Evolutionary conservation across 2,113 vertebrate genomes (phyloP), one percentile per base, ranked within the genome.

Genomic region (Pelodiscus sinensis): DNA sequence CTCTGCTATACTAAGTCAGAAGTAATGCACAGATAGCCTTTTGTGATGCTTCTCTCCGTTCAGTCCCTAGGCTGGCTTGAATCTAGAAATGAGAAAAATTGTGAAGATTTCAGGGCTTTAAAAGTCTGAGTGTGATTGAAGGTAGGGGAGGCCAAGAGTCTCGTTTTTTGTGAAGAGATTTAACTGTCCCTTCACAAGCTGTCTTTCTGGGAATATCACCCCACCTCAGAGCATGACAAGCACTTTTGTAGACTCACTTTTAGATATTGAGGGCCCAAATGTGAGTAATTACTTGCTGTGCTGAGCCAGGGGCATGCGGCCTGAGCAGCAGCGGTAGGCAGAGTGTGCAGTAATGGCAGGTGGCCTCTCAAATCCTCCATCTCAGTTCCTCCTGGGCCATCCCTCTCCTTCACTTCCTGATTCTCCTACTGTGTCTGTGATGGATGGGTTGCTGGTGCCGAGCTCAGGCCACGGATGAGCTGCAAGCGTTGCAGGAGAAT

Each of bases 11-110:
- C 11, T 21, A 6, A 52, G 60, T 44, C 90, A 22, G 38, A 9
- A 57, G 78, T 35, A 80, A 79, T 54, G 52, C 10, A 2, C 50
- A 12, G 19, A 51, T 75, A 60, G 58, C 57, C 25, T 75, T 7
- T 0, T 0, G 12, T 54, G 22, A 0, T 0, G 25, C 79, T 83
- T 90, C 27, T 24, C 16, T 65, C 18, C 44, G 12, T 56, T 35
- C 86, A 79, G 9, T 14, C 50, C 14, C 0, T 0, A 25, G 8
- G 14, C 14, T 89, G 31, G 38, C 65, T 31, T 60, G 38, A 3
- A 60, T 27, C 60, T 2, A 71, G 0, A 1, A 54, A 51, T 9
- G 25, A 84, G 65, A 22, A 56, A 87, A n/a, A 25, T 1, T 27
- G 31, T 73, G 60, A 11, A 4, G 2, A 6, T 44, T 83, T 58